A percentile compares a stretch with the other conserved stretches of the same genome.
phyloP scores from a whole-genome alignment of 1,140 invertebrate species.

The Saccostrea glomerata region DNA sequence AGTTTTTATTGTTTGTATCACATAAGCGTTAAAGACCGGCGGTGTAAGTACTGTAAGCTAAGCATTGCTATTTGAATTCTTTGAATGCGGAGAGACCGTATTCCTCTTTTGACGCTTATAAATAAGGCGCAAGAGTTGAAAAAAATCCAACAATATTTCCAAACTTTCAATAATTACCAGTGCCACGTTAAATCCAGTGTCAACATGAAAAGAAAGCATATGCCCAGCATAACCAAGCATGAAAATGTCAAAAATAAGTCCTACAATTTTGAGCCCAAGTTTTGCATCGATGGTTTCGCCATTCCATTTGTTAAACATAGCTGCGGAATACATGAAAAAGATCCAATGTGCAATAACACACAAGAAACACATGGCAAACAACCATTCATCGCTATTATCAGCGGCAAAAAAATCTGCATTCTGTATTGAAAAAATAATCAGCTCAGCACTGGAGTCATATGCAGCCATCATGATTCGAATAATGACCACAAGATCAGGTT shows the following conservation, averaged over 20 bases:
- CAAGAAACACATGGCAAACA: not conserved
- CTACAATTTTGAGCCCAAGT: not conserved
- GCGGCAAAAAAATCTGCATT: not conserved
- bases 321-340: not conserved
- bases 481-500: not conserved
- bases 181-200: not conserved
- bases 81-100: not conserved
- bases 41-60: not conserved
- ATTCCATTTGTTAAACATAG: not conserved
- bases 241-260: not conserved
- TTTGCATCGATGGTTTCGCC: not conserved
- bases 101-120: not conserved
- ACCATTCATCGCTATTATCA: not conserved
- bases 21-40: too few relatives aligned
- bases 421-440: slow-evolving; percentile 2
- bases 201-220: not conserved
- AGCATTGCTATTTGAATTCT: not conserved
- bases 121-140: not conserved
- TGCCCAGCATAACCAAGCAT: not conserved
- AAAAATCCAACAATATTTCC: not conserved
- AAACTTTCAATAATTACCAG: not conserved
- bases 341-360: not conserved
- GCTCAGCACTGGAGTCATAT: not conserved
- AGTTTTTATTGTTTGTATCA: too few relatives aligned
- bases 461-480: not conserved